Base-by-base conservation (phyloP, 2,113 vertebrate genomes). In the Thunnus thynnus region DNA sequence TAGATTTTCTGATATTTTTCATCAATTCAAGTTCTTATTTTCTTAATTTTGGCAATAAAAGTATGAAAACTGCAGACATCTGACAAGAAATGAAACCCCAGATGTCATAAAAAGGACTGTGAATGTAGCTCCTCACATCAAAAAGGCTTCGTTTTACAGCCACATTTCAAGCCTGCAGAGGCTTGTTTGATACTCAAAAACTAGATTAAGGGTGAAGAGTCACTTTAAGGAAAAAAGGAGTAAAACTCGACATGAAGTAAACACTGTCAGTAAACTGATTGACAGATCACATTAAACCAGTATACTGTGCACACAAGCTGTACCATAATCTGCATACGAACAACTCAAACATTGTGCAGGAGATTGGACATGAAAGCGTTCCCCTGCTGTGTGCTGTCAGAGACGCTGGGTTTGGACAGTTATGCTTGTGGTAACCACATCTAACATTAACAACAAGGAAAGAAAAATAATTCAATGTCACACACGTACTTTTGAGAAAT, bases 321-420 rank as follows among this genome's bases (percentile, higher is more conserved):
- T 10, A 41, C 16, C 36, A 41, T 41, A 41, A 41, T 41, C 36
- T 41, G 36, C 36, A 41, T 8, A 41, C 36, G 7, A 41, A 41
- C 36, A 41, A 41, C 36, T 41, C 36, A 41, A 41, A 41, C 36
- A 41, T 41, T 7, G 36, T 41, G 36, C 36, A 41, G 16, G 14
- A 51, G 61, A 16, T 14, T 8, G 47, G 50, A 63, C 3, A 78
- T 71, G 25, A 82, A 56, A 52, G 67, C 84, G 55, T 84, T 79
- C 12, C 44, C 47, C 48, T 47, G 51, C 17, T 52, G 1, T 50
- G 48, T 7, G 41, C 13, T 64, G 64, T 65, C 50, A 66, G 32
- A 25, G 27, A 18, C 11, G 4, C 41, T 4, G 54, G 27, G 17
- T 3, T 46, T 17, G 62, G 14, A 18, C 14, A 36, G 2, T 22